These are phyloP conservation scores for Triplophysa dalaica DNA, from an alignment of 2,113 vertebrate species.

Conservation along the genomic window DNA sequence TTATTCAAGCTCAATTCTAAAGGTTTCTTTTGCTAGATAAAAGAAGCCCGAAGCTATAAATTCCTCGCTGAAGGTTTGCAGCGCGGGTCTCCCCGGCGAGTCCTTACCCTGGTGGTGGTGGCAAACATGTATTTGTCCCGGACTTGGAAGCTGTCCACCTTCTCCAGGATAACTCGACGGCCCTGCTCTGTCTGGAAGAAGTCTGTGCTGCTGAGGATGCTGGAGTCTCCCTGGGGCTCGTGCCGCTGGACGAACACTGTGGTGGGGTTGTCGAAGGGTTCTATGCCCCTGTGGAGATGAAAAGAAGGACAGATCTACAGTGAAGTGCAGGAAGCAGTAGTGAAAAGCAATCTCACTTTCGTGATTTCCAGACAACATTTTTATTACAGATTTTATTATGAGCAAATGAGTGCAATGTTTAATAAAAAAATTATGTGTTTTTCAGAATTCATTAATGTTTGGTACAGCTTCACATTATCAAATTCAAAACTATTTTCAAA, in stretches of 20 bases:
- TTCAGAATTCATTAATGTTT: no score
- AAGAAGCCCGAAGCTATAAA: not conserved
- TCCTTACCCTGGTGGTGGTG: conserved; percentile 88
- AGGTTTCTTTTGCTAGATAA: not conserved
- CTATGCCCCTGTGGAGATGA: conserved; percentile 80
- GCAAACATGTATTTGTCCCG: conserved; percentile 97
- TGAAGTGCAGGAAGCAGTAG: not conserved
- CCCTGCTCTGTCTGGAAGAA: conserved; percentile 93
- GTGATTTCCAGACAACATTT: no score
- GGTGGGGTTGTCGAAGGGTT: conserved; percentile 86
- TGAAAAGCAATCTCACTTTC: no score
- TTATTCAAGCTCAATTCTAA: not conserved
- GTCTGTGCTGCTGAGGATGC: conserved; percentile 87
- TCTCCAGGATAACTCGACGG: conserved; percentile 85
- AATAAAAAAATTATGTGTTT: no score
- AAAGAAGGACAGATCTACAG: not conserved
- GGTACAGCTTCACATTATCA: no score
- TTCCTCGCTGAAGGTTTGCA: not conserved
- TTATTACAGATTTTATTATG: no score
- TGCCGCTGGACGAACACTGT: conserved; percentile 89
- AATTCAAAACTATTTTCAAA: no score
- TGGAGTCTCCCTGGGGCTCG: conserved; percentile 87
- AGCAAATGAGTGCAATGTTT: no score
- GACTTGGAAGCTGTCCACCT: conserved; percentile 91
- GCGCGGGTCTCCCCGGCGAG: not conserved